These are phyloP conservation scores for Enteromius fasciolatus DNA, from an alignment of 2,797 vertebrate species.

Conservation along the genomic window DNA sequence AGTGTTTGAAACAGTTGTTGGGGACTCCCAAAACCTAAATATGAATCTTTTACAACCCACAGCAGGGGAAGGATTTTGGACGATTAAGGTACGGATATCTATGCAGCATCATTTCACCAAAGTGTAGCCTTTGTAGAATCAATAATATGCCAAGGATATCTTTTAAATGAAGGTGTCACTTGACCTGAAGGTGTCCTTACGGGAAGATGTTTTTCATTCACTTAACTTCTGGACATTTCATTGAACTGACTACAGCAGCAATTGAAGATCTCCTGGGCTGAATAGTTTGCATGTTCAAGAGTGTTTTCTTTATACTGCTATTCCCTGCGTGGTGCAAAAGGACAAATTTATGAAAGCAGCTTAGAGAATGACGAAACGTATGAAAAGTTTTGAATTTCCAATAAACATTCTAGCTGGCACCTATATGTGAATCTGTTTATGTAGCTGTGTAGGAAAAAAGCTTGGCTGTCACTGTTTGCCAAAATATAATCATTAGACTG, in stretches of 20 bases:
- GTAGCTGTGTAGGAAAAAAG: conserved; percentile 6
- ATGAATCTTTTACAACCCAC: too few relatives aligned
- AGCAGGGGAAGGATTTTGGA: background rate
- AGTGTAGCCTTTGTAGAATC: background rate
- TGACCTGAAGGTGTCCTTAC: too few relatives aligned
- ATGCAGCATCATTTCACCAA: background rate
- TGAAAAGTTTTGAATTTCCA: background rate
- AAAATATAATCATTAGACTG: conserved; percentile 18
- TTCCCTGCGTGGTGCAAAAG: background rate
- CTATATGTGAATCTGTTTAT: conserved; percentile 1
- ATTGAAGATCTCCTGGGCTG: background rate
- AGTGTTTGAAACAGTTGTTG: too few relatives aligned
- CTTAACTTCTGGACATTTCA: background rate
- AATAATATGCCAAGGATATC: background rate
- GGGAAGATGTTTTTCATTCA: background rate
- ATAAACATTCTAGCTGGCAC: background rate
- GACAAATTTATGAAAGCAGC: conserved; percentile 8
- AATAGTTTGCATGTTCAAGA: conserved; percentile 4
- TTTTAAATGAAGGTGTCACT: background rate
- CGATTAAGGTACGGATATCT: background rate
- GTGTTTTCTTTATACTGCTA: background rate
- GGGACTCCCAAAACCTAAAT: too few relatives aligned
- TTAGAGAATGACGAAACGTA: background rate
- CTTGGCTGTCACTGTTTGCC: conserved; percentile 1
- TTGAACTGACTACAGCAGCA: background rate